Percentiles rank a stretch among this genome's conserved stretches.
phyloP scores from a whole-genome alignment of 1,140 invertebrate species.

The Ostrea edulis region DNA sequence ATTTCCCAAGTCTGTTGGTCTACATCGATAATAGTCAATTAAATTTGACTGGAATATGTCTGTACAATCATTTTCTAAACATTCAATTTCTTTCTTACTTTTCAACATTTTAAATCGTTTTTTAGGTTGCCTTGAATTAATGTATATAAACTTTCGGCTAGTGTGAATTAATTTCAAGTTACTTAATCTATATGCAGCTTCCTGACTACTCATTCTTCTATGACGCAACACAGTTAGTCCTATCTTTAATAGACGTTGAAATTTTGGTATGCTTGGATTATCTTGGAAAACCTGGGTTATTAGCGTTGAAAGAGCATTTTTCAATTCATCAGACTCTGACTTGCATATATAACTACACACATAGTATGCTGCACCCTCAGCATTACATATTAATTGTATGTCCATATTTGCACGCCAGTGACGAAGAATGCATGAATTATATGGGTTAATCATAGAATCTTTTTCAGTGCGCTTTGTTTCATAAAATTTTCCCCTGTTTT shows the following conservation, averaged over 20 bases:
- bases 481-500: constrained; percentile 57
- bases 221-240: constrained; percentile 54
- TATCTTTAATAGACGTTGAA: constrained; percentile 49
- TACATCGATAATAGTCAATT: constrained; percentile 51
- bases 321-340: constrained; percentile 30
- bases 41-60: constrained; percentile 54
- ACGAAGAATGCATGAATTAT: constrained; percentile 48
- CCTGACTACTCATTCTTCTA: constrained; percentile 56
- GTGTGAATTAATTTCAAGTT: constrained; percentile 44
- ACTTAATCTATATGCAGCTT: constrained; percentile 51
- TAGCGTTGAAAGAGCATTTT: background rate
- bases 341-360: constrained; percentile 35
- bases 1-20: constrained; percentile 38
- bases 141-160: constrained; percentile 50
- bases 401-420: constrained; percentile 43
- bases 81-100: constrained; percentile 34
- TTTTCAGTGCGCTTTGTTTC: constrained; percentile 27
- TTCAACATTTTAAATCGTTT: constrained; percentile 55
- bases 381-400: too few species aligned
- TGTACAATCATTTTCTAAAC: constrained; percentile 46
- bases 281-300: constrained; percentile 45
- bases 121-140: constrained; percentile 52
- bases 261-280: constrained; percentile 45
- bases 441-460: constrained; percentile 55
- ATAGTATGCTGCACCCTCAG: constrained; percentile 29